phyloP scores from a whole-genome alignment of 1,140 invertebrate species.

The Polypedilum pembai region DNA sequence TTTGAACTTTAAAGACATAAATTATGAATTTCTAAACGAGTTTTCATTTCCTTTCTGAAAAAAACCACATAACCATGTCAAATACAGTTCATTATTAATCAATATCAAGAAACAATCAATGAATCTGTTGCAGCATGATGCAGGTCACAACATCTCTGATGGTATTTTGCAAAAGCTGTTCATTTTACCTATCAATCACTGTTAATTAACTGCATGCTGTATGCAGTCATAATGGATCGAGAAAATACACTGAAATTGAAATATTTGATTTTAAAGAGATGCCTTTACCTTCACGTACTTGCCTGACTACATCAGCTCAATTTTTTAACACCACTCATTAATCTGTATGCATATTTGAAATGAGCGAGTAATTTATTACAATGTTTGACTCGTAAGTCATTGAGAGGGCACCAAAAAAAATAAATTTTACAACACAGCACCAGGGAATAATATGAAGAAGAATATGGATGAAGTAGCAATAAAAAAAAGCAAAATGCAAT shows the following conservation, averaged over 20 bases:
- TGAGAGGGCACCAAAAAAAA: background rate
- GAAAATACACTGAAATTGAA: conserved; percentile 37
- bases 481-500: background rate
- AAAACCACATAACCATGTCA: no score
- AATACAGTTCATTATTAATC: no score
- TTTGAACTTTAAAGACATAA: no score
- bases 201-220: background rate
- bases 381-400: conserved; percentile 4
- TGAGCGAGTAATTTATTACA: conserved; percentile 13
- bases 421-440: no score
- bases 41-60: no score
- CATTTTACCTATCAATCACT: conserved; percentile 13
- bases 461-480: no score
- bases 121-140: no score
- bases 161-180: background rate
- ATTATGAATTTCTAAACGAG: no score
- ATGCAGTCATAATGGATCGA: background rate
- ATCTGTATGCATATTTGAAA: background rate
- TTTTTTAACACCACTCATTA: conserved; percentile 18
- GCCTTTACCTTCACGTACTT: background rate
- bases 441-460: no score
- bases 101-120: no score
- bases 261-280: conserved; percentile 19
- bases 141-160: no score
- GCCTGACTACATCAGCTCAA: background rate